These are phyloP conservation scores for Apocheima hispidaria DNA, from an alignment of 2,888 invertebrate species.

Conservation along the genomic window DNA sequence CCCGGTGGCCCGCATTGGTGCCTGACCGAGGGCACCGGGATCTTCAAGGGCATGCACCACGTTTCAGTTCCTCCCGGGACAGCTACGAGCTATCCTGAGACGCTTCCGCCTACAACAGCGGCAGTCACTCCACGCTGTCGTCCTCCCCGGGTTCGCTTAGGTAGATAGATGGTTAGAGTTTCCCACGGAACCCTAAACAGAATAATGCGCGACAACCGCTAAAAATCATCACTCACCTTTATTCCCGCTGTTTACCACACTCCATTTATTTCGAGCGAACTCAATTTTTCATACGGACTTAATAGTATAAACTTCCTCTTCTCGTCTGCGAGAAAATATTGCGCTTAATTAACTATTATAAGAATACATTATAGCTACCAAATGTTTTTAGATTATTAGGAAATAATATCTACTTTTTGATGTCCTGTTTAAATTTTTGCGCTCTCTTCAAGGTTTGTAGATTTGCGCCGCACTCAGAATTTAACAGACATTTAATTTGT, in stretches of 20 bases:
- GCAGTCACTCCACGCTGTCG: too few relatives aligned
- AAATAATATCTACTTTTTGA: neutral
- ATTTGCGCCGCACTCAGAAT: constrained; percentile 10
- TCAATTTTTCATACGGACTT: constrained; percentile 13
- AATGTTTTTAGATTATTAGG: neutral
- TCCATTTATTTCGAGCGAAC: constrained; percentile 20
- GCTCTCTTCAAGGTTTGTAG: neutral
- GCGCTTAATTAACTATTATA: too few relatives aligned
- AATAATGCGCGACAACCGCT: constrained; percentile 20
- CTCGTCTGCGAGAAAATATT: constrained; percentile 1
- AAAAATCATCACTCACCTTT: constrained; percentile 24
- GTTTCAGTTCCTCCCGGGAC: too few relatives aligned
- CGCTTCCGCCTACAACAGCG: too few relatives aligned
- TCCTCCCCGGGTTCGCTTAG: too few relatives aligned
- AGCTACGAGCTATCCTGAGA: too few relatives aligned
- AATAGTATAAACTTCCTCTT: constrained; percentile 14
- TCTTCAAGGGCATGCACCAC: too few relatives aligned
- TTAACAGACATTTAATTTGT: constrained; percentile 8
- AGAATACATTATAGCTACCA: neutral
- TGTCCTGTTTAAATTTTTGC: neutral
- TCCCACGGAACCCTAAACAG: neutral
- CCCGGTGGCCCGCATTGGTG: too few relatives aligned
- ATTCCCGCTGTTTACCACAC: constrained; percentile 20
- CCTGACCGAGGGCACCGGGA: too few relatives aligned
- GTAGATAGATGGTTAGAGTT: too few relatives aligned